Base-by-base conservation (phyloP, 2,888 invertebrate genomes). In the Euproctis similis region DNA sequence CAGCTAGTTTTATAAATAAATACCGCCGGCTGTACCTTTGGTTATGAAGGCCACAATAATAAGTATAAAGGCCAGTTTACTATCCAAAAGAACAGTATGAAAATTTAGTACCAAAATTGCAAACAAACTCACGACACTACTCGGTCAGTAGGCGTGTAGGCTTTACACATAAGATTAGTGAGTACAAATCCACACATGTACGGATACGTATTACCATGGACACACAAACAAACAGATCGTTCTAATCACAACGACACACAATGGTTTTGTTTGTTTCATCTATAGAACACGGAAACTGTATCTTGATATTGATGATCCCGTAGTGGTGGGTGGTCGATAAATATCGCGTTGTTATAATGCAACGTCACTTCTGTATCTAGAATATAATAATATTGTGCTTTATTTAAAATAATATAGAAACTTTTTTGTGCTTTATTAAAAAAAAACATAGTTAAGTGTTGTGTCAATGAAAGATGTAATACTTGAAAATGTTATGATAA, bases 191-290 rank as follows among this genome's bases (percentile, higher is more conserved):
- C 44, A 34, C 39, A 43, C 37, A 45, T 43, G 42, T 61, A 55
- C 75, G 78, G 75, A 76, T 71, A 70, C 69, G 69, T 63, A 66
- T 57, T 63, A 60, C 59, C 46, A 57, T 55, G 55, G 54, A 63
- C 64, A 53, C 49, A 65, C 69, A 69, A 75, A 65, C 69, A 69
- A 75, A 74, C 77, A 72, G 57, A 64, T 64, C 57, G 59, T 36
- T 57, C 74, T 81, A 82, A 82, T 78, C 66, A 78, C 78, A 72
- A 77, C 66, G 67, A 61, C 55, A 80, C 51, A 84, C 82, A 80
- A 71, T 70, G 60, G 47, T 63, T 72, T 68, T 80, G 81, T 82
- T 82, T 82, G 76, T 78, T 75, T 74, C 71, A 59, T 59, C 51
- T 53, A 58, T 53, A 41, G 58, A 64, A 69, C 63, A 59, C 62